Evolutionary conservation across 2,797 vertebrate genomes (phyloP).

Genomic region (Adelosebastes latens): DNA sequence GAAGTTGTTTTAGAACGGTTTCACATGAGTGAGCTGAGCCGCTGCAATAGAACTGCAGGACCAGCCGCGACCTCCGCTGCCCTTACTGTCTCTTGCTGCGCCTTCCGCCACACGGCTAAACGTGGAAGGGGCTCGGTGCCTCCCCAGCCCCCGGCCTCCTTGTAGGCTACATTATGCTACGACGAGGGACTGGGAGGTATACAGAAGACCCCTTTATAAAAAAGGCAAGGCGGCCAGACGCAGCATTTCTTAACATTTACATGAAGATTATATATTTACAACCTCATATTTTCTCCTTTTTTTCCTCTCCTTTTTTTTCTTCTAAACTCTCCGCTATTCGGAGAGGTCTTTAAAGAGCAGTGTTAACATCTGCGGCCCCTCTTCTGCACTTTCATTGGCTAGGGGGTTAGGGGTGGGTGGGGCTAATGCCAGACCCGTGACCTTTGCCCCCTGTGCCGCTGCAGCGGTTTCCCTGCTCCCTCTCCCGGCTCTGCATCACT

Average conservation of each 20-base stretch:
- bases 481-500: slow-evolving; percentile 79
- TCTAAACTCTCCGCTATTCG: slow-evolving; percentile 64
- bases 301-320: slow-evolving; percentile 28
- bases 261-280: slow-evolving; percentile 89
- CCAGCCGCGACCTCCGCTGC: slow-evolving; percentile 74
- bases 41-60: slow-evolving; percentile 87
- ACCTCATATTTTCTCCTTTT: slow-evolving; percentile 76
- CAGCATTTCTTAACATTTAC: slow-evolving; percentile 80
- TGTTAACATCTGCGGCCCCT: slow-evolving; percentile 85
- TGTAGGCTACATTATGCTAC: slow-evolving; percentile 66
- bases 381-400: slow-evolving; percentile 61
- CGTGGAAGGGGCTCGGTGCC: slow-evolving; percentile 13
- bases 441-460: slow-evolving; percentile 28
- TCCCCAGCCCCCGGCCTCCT: slow-evolving; percentile 19
- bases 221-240: slow-evolving; percentile 64
- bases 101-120: slow-evolving; percentile 53
- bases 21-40: slow-evolving; percentile 69
- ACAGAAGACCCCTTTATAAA: slow-evolving; percentile 32
- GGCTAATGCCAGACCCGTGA: slow-evolving; percentile 22
- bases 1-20: slow-evolving; percentile 30
- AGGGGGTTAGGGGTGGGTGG: slow-evolving; percentile 27
- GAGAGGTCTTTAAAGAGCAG: slow-evolving; percentile 81
- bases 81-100: slow-evolving; percentile 81
- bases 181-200: slow-evolving; percentile 35
- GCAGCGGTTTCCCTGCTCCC: slow-evolving; percentile 70